Evolutionary conservation across 2,888 invertebrate species (phyloP), one percentile per base, ranked within the genome.

Genomic region (Ferdinandea cuprea): DNA sequence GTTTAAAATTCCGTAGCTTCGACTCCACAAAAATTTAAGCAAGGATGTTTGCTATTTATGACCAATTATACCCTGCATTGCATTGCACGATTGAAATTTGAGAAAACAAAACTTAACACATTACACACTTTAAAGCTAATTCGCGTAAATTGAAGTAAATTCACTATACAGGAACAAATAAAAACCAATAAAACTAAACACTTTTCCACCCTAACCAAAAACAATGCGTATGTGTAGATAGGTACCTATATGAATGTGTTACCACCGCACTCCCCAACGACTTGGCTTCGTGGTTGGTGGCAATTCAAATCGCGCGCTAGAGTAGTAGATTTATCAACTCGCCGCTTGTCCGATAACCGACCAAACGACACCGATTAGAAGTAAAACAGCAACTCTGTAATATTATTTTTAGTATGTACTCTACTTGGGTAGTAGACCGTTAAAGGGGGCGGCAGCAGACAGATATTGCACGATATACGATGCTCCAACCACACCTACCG

Each of bases 401-500:
- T 69, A 61, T 46, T 63, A 46, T 61, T 46, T 30, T 28, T 19
- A 42, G 58, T 59, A 37, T 54, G 35, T 5, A 13, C 30, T 48
- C 42, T 76, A 15, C 50, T 40, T 44, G 25, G 30, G 40, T 68
- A 42, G 37, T 59, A 30, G 30, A 66, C 66, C 52, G 66, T 50
- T 68, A 68, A 78, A 83, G 78, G 72, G 77, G 83, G 83, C 83
- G 78, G 78, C 83, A 83, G 28, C 71, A 63, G 58, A 50, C 78
- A 73, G 72, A 71, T 59, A 66, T 42, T 81, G 59, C 59, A 71
- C 76, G 42, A 69, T 72, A 65, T 81, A 76, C 46, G 73, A 83
- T 73, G 78, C 72, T 71, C 48, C 72, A 81, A 83, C 83, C 83
- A 83, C 83, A 83, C 83, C 83, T 78, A 73, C 83, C 72, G 78